Percentiles rank a stretch among this genome's conserved stretches.
Evolutionary conservation across 1,140 invertebrate genomes (phyloP).

Genomic region (honey bee (Apis mellifera)): Amel_HAv3.1 CM009936.2:3284501-3285000

Average conservation of each 20-base stretch:
- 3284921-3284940: background rate
- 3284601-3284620: too few relatives aligned
- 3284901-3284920: conserved; percentile 1
- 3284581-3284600: too few relatives aligned
- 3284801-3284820: background rate
- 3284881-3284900: conserved; percentile 14
- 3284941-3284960: background rate
- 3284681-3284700: too few relatives aligned
- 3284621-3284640: too few relatives aligned
- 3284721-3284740: background rate
- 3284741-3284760: background rate
- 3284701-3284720: too few relatives aligned
- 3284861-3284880: conserved; percentile 2
- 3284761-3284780: background rate
- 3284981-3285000: conserved; percentile 12
- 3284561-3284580: too few relatives aligned
- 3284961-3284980: background rate
- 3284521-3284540: background rate
- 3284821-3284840: background rate
- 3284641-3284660: too few relatives aligned
- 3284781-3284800: background rate
- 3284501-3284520: background rate
- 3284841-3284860: background rate
- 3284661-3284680: too few relatives aligned
- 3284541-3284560: too few relatives aligned